Conservation (phyloP, 1,140 invertebrate species). For the Sitobion miscanthi region DNA sequence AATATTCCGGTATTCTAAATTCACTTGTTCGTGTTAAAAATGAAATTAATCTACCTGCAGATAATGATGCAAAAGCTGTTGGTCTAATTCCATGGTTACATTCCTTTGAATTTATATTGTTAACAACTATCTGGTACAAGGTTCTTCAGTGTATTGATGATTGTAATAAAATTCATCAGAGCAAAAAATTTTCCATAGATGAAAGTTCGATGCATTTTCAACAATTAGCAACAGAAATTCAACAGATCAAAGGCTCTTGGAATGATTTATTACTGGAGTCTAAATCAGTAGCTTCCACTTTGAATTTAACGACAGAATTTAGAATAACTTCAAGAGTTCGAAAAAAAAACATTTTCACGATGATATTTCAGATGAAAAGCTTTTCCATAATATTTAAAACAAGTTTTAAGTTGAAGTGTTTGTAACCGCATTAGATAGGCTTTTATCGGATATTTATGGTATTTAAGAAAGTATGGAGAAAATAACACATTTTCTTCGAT, state of each 20-base stretch:
- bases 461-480: not conserved
- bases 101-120: conserved; percentile 14
- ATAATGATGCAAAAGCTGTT: not conserved
- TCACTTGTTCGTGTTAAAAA: conserved; percentile 13
- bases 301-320: not conserved
- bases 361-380: not conserved
- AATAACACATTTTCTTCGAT: conserved; percentile 10
- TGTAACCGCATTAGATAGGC: not conserved
- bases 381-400: not conserved
- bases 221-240: conserved; percentile 13
- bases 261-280: conserved; percentile 11
- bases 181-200: not conserved
- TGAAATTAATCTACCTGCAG: conserved; percentile 2
- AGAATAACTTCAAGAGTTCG: not conserved
- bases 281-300: conserved; percentile 1
- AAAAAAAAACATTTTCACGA: conserved; percentile 3
- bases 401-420: conserved; percentile 19
- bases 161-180: not conserved
- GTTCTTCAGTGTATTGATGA: conserved; percentile 7
- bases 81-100: conserved; percentile 1
- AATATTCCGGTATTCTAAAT: not conserved
- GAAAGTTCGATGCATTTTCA: conserved; percentile 6
- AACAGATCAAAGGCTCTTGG: not conserved
- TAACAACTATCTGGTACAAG: conserved; percentile 13
- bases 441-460: not conserved